Evolutionary conservation across 2,888 invertebrate genomes (phyloP).

Genomic region (Mycogona germanica): DNA sequence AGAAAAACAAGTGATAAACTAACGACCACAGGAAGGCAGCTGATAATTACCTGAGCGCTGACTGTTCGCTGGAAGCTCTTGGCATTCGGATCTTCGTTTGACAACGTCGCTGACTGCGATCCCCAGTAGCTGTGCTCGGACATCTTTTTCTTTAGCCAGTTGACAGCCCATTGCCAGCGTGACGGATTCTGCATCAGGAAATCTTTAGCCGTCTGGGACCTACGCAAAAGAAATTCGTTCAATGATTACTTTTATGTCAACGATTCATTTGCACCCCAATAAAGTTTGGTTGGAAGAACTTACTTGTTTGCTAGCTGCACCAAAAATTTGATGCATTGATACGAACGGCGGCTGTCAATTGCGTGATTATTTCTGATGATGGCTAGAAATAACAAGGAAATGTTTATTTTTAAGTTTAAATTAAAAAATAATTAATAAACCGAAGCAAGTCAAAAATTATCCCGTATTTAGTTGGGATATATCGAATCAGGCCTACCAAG

Average conservation of each 20-base stretch:
- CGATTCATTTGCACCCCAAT: not conserved
- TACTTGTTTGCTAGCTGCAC: slow-evolving; percentile 35
- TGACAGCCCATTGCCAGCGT: slow-evolving; percentile 41
- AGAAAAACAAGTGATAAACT: not conserved
- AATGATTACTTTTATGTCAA: not conserved
- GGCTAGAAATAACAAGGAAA: slow-evolving; percentile 21
- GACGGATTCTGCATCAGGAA: slow-evolving; percentile 33
- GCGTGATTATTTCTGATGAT: slow-evolving; percentile 34
- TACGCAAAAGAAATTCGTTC: slow-evolving; percentile 12
- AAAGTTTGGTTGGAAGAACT: slow-evolving; percentile 7
- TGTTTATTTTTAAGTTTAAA: not conserved
- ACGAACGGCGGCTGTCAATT: slow-evolving; percentile 37
- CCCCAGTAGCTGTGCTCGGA: slow-evolving; percentile 26
- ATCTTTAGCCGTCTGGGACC: slow-evolving; percentile 33
- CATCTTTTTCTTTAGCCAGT: slow-evolving; percentile 40
- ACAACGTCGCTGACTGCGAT: slow-evolving; percentile 24
- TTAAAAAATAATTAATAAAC: slow-evolving; percentile 1
- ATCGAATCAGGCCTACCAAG: slow-evolving; percentile 28
- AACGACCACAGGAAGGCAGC: not conserved
- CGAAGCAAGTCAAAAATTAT: not conserved
- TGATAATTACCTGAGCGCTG: slow-evolving; percentile 34
- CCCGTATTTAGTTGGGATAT: slow-evolving; percentile 11
- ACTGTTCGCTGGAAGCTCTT: slow-evolving; percentile 38
- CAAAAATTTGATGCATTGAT: slow-evolving; percentile 40
- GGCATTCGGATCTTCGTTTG: slow-evolving; percentile 37